Conservation (phyloP, 2,113 vertebrate genomes). For the Rousettus leschenaultii region DNA sequence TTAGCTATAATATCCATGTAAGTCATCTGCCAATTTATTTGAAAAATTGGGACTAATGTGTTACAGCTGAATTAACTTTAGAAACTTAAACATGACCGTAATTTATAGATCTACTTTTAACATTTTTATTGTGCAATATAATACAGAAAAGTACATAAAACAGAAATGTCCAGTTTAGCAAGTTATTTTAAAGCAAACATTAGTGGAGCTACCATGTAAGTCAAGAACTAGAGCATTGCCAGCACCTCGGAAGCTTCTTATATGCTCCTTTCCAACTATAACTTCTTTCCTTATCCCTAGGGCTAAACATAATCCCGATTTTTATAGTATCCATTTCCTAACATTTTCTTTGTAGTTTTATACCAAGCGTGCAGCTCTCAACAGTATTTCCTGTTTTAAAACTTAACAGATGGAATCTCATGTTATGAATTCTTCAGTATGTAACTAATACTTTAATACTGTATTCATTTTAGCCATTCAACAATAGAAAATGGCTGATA, state of each 20-base stretch:
- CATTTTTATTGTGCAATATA: not conserved
- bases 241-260: not conserved
- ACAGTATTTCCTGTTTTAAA: not conserved
- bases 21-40: not conserved
- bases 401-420: not conserved
- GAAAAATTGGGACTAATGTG: conserved; percentile 6
- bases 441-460: not conserved
- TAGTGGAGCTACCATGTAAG: not conserved
- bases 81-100: not conserved
- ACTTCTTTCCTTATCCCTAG: not conserved
- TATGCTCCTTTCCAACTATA: not conserved
- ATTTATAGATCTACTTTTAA: not conserved
- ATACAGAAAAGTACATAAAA: not conserved
- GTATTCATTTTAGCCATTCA: conserved; percentile 27
- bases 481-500: not conserved
- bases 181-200: not conserved
- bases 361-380: not conserved
- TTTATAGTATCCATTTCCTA: not conserved
- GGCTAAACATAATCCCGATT: not conserved
- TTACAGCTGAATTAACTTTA: not conserved
- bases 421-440: not conserved
- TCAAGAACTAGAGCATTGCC: not conserved
- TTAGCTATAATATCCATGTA: not conserved
- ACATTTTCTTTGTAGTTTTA: conserved; percentile 26
- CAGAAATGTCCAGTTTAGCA: conserved; percentile 36